Evolutionary conservation across 2,888 invertebrate species (phyloP), one percentile per base, ranked within the genome.

Genomic region (Sicus ferrugineus): DNA sequence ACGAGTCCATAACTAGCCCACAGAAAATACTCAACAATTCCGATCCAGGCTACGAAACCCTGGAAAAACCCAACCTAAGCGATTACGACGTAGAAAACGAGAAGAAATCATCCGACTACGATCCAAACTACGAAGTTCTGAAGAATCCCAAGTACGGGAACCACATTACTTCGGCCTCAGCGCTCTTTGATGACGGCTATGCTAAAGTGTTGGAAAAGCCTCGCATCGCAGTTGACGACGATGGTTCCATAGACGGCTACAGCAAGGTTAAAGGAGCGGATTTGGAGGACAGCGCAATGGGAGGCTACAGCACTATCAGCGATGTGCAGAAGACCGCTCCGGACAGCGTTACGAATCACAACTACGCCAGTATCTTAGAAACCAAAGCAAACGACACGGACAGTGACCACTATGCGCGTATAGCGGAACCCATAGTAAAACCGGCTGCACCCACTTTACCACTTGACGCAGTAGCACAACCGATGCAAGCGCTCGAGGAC

Each of bases 121-220:
- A 93, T 85, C 92, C 93, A 0, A 94, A 93, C 81, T 94, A 94
- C 81, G 94, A 94, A 84, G 91, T 92, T 73, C 83, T 94, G 59
- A 80, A 81, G 70, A 87, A 89, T 72, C 88, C 79, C 38, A 75
- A 72, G 58, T 71, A 70, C 70, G 56, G 30, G 56, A 68, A 3
- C 48, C 68, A 56, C 21, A 56, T 58, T 16, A 56, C 38, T 3
- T 71, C 74, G 9, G 74, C 79, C 5, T 80, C 81, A 5, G 81
- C 81, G 16, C 80, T 77, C 34, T 84, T 83, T 1, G 84, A 85
- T 73, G 85, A 86, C 75, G 85, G 85, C 2, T 86, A 86, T 74
- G 84, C 85, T 61, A 85, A 85, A 73, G 84, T 86, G 66, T 71
- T 81, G 67, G 84, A 85, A 67, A 85, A 84, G 72, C 82, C 81